Percentiles rank a stretch among this genome's conserved stretches.
phyloP scores from a whole-genome alignment of 2,113 vertebrate genomes.

The Pomatorhinus ruficollis region DNA sequence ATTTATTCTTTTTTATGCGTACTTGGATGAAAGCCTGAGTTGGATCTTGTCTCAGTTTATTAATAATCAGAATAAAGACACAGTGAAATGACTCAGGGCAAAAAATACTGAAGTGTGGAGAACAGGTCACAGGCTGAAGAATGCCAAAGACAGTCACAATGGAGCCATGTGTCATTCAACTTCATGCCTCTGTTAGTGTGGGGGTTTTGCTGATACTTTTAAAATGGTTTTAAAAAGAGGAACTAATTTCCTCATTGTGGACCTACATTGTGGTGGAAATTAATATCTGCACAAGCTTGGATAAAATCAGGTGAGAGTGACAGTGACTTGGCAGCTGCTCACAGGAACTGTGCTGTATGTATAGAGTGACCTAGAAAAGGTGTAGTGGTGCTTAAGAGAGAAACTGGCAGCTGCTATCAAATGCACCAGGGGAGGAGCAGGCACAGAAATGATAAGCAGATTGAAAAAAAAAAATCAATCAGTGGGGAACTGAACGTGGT shows the following conservation, averaged over 20 bases:
- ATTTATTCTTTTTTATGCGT: not conserved
- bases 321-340: not conserved
- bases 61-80: not conserved
- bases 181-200: not conserved
- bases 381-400: not conserved
- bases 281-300: not conserved
- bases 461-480: not conserved
- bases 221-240: not conserved
- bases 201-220: not conserved
- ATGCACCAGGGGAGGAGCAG: not conserved
- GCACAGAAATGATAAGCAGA: not conserved
- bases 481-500: not conserved
- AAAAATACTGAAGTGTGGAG: not conserved
- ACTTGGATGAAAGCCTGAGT: not conserved
- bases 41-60: not conserved
- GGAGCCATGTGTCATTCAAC: fast-evolving
- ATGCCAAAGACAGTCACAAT: not conserved
- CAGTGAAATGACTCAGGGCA: not conserved
- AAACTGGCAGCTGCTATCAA: not conserved
- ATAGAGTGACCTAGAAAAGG: not conserved
- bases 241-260: not conserved
- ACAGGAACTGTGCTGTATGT: fast-evolving
- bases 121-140: not conserved
- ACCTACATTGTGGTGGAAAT: not conserved
- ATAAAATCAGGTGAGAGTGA: not conserved